Evolutionary conservation across 2,113 vertebrate genomes (phyloP).

Genomic region (Baryphthengus martii): DNA sequence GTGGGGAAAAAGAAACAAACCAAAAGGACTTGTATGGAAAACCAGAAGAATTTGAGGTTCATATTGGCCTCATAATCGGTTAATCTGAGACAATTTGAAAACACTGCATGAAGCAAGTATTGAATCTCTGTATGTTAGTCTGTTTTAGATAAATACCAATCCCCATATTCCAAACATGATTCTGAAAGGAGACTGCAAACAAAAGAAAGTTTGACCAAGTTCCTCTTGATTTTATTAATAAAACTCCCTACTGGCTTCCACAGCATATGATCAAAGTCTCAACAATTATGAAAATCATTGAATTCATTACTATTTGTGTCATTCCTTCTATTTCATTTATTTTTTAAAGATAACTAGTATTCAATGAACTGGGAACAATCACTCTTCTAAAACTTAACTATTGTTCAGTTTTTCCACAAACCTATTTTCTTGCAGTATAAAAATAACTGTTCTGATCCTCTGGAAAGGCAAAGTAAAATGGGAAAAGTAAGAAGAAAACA

Average conservation of each 20-base stretch:
- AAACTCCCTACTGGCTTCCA: background rate
- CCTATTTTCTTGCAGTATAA: background rate
- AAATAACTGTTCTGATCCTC: background rate
- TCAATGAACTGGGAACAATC: background rate
- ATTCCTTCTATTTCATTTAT: background rate
- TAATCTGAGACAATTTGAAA: background rate
- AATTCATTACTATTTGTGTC: background rate
- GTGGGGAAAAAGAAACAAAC: background rate
- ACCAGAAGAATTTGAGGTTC: background rate
- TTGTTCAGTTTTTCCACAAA: background rate
- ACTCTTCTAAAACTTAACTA: background rate
- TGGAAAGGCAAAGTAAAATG: background rate
- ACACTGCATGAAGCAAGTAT: background rate
- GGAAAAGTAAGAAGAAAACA: background rate
- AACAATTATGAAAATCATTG: background rate
- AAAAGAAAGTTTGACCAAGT: background rate
- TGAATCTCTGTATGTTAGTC: background rate
- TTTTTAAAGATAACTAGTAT: background rate
- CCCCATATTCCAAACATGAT: background rate
- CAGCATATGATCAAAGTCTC: background rate
- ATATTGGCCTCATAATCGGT: background rate
- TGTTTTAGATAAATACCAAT: background rate
- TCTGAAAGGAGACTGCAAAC: background rate
- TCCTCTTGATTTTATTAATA: background rate
- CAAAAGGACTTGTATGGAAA: background rate